Percentiles rank a stretch among this genome's conserved stretches.
These are phyloP conservation scores for Epizoanthus illoricatus DNA, from an alignment of 92 coral and sea anemone genomes.

Conservation along the genomic window DNA sequence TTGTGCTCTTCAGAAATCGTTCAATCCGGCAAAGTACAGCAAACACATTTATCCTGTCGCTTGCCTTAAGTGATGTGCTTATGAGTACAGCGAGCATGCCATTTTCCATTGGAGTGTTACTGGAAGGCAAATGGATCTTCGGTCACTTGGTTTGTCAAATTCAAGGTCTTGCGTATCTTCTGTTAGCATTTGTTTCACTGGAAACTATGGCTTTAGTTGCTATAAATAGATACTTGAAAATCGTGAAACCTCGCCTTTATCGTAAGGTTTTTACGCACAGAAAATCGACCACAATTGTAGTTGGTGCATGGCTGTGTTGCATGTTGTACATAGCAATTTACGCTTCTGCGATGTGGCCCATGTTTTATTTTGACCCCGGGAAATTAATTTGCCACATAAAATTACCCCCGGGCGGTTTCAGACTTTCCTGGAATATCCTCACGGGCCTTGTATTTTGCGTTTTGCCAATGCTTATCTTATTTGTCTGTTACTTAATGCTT, in stretches of 20 bases:
- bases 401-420: constrained; percentile 34
- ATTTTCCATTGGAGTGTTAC: constrained; percentile 48
- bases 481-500: constrained; percentile 55
- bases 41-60: constrained; percentile 54
- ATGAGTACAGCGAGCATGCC: constrained; percentile 69
- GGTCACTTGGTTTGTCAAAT: constrained; percentile 50
- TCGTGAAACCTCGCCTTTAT: constrained; percentile 56
- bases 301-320: constrained; percentile 50
- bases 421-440: constrained; percentile 50
- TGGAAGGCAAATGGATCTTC: constrained; percentile 55
- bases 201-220: constrained; percentile 67
- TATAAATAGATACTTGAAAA: constrained; percentile 59
- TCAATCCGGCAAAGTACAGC: constrained; percentile 52
- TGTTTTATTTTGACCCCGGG: constrained; percentile 58
- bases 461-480: constrained; percentile 54
- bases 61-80: constrained; percentile 52
- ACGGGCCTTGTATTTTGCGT: constrained; percentile 52
- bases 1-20: constrained; percentile 48
- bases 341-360: constrained; percentile 26
- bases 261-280: constrained; percentile 49
- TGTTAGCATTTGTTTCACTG: constrained; percentile 59
- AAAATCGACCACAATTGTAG: constrained; percentile 41
- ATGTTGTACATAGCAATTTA: constrained; percentile 40
- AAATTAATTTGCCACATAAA: constrained; percentile 64
- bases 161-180: constrained; percentile 57